These are phyloP conservation scores for Pimephales promelas DNA, from an alignment of 2,113 vertebrate species.

Conservation along the genomic window DNA sequence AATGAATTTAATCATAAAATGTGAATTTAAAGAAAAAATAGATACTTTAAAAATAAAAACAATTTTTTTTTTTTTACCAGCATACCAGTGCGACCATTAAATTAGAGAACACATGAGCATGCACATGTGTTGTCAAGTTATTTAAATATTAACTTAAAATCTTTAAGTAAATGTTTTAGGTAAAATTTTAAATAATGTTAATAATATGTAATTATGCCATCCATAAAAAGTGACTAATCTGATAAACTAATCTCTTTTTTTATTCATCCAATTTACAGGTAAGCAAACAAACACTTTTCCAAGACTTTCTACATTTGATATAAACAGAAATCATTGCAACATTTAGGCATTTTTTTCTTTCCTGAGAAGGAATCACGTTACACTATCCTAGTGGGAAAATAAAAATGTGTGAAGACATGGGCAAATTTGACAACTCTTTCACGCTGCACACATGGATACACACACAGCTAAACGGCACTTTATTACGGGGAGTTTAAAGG, in stretches of 20 bases:
- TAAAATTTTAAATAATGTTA: neutral
- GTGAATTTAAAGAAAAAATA: neutral
- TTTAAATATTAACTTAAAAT: too few relatives aligned
- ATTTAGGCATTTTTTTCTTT: neutral
- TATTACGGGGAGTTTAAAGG: neutral
- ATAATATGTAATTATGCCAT: neutral
- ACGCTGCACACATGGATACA: conserved; percentile 8
- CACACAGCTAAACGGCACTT: conserved; percentile 18
- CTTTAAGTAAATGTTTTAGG: neutral
- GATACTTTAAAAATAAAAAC: neutral
- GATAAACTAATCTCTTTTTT: neutral
- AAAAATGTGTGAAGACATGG: neutral
- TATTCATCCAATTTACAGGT: neutral
- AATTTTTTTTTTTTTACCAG: neutral
- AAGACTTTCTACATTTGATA: neutral
- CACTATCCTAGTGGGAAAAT: neutral
- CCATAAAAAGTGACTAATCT: neutral
- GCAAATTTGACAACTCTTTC: neutral
- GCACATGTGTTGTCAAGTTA: too few relatives aligned
- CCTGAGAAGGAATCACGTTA: neutral
- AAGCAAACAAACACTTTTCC: neutral
- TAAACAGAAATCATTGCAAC: neutral
- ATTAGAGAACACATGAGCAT: neutral
- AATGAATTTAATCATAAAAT: neutral
- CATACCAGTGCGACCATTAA: neutral